Evolutionary conservation across 2,113 vertebrate species (phyloP), one percentile per base, ranked within the genome.

Genomic region (Nerophis ophidion): DNA sequence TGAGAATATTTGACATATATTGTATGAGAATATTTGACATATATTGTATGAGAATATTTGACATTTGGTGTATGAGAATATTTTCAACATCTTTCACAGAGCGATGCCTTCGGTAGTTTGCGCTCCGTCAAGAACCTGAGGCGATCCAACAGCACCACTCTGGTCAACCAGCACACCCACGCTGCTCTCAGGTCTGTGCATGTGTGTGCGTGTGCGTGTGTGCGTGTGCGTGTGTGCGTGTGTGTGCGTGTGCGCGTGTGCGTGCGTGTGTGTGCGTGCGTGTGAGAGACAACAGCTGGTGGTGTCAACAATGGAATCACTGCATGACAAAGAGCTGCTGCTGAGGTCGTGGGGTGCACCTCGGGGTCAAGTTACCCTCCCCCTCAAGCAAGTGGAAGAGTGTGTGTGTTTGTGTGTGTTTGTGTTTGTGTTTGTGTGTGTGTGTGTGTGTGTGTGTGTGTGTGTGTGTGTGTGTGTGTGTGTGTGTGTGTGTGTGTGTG

Each of bases 91-190:
- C 3, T 51, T 49, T 71, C 83, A 12, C 81, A 98, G 96, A 86
- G 90, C 0, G 91, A 92, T 34, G 50, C 61, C 0, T 58, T 84
- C 0, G 84, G 85, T 0, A 78, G 81, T 34, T 81, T 93, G 33
- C 85, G 90, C 62, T 91, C 94, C 4, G 91, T 94, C 84, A 98
- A 97, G 89, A 98, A 97, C 84, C 87, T 99, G 4, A 81, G 94
- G 13, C 82, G 96, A 10, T 97, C 93, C 57, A 96, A 85, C 86
- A 98, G 96, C 79, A 90, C 93, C 75, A 96, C 94, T 0, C 96
- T 95, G 66, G 94, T 98, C 34, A 91, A 86, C 84, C 94, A 91
- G 86, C 84, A 80, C 49, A 81, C 69, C 75, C 79, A 87, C 61
- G 19, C 83, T 51, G 46, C 75, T 0, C 53, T 44, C 77, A 93